Conservation (phyloP, 1,140 invertebrate genomes). For the Gryon sp. region DNA sequence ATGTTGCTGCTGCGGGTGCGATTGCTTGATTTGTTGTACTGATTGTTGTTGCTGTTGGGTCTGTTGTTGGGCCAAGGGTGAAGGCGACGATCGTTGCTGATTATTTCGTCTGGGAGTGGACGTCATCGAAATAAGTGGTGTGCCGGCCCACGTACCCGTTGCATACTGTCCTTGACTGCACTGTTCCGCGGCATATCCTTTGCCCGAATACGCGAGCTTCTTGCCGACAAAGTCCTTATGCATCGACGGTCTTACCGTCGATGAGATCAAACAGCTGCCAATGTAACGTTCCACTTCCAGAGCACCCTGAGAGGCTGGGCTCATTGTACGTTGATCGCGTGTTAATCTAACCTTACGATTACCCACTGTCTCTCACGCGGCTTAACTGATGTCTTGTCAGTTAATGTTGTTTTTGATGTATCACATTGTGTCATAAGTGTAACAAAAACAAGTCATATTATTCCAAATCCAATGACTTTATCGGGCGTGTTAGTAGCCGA, state of each 20-base stretch:
- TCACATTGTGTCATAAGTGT: no score
- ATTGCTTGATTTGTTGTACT: no score
- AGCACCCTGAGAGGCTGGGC: constrained; percentile 81
- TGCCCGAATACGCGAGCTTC: constrained; percentile 60
- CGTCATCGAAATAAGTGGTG: constrained; percentile 84
- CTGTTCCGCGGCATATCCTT: constrained; percentile 67
- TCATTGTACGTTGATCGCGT: constrained; percentile 76
- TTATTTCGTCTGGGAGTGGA: constrained; percentile 69
- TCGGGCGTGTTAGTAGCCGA: no score
- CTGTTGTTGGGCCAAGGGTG: constrained; percentile 64
- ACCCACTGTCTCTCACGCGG: no score
- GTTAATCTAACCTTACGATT: no score
- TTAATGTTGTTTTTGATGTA: no score
- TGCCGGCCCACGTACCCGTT: constrained; percentile 82
- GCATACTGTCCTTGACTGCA: constrained; percentile 69
- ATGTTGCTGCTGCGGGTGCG: constrained; percentile 25
- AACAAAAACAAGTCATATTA: no score
- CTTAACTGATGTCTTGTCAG: no score
- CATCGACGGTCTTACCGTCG: constrained; percentile 72
- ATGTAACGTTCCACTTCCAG: constrained; percentile 84
- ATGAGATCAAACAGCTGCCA: constrained; percentile 83
- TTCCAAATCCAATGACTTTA: no score
- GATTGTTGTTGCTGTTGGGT: constrained; percentile 49
- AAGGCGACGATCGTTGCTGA: constrained; percentile 75
- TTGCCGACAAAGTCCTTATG: constrained; percentile 71